Evolutionary conservation across 2,888 invertebrate genomes (phyloP), one percentile per base, ranked within the genome.

Genomic region (Polydesmus complanatus): DNA sequence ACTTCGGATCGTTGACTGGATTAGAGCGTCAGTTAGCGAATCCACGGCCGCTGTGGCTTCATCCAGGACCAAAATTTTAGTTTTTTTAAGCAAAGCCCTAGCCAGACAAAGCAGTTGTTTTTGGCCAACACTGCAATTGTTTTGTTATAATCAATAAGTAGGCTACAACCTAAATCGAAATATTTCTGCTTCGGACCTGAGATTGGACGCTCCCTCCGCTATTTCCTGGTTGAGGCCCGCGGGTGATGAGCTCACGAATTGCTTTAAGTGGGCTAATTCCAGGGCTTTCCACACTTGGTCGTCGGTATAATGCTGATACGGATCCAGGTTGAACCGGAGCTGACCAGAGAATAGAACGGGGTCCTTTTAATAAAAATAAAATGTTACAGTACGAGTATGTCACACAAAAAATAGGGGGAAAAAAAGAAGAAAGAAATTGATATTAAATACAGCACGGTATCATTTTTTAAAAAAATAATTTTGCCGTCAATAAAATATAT

Each of bases 1-100:
- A 23, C 83, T 80, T 23, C 87, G 82, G 71, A 94, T 94, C 2
- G 94, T 94, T 75, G 70, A 67, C 82, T 87, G 78, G 61, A 78
- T 78, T 23, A 78, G 68, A 5, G 73, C 72, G 65, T 79, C 78
- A 0, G 78, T 78, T 66, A 76, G 75, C 27, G 76, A 68, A 68
- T 78, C 79, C 2, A 79, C 75, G 1, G 78, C 76, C 1, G 78
- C 78, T 1, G 79, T 78, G 0, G 79, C 79, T 68, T 80, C 79
- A 66, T 79, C 79, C 61, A 78, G 68, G n/a, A 79, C 68, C 21
- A 79, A 68, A 27, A 79, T 72, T 70, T 71, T 71, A n/a, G 73
- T 72, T 56, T 73, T 74, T 14, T 72, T 66, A 14, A 76, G 69
- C 54, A 78, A 65, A n/a, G 77, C 73, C 53, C 78, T 68, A 2